Base-by-base conservation (phyloP, 1,140 invertebrate genomes). In the Neelides sp. region DNA sequence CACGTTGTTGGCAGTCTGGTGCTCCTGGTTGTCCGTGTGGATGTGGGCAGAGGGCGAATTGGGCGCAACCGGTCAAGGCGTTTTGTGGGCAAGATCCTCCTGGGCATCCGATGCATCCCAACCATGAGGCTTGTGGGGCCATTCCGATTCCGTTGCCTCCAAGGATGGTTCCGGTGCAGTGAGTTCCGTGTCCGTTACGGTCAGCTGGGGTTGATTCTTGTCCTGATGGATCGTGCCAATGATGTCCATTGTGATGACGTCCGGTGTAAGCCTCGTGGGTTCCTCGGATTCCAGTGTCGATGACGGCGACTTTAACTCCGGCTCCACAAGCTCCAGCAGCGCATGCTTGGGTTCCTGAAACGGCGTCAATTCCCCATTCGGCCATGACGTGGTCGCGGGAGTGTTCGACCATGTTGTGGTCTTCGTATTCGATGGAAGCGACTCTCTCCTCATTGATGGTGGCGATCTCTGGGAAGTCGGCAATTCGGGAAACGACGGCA, bases 161-260 rank as follows among this genome's bases (percentile, higher is more conserved):
- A 19, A 23, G 47, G 15, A 54, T 49, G 8, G 37, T 39, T 24
- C 47, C 47, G 13, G 40, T 54, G 4, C 34, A 40, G 27, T 54
- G 52, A 12, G 52, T 50, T 7, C 52, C 52, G 23, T 54, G 52
- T n/a, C 52, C 52, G 23, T 50, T 42, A 19, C 2, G 4, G 34
- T 54, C 52, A 27, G 2, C 17, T 13, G 52, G 52, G 8, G 13
- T n/a, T n/a, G 8, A 10, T 5, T 47, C 50, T 5, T 24, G 28
- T 1, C 19, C n/a, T 1, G 4, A n/a, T 1, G 52, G 52, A 20
- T 54, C 52, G 15, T 19, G 36, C 52, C 52, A 54, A 4, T 41
- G 40, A 15, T 40, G 19, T 2, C 32, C 20, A 4, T 23, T 17
- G 27, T 26, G 27, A 10, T 2, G 50, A 24, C 46, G 49, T 3